A percentile compares a stretch with the other conserved stretches of the same genome.
These are phyloP conservation scores for Gavialis gangeticus DNA, from an alignment of 2,113 vertebrate species.

Conservation along the genomic window DNA sequence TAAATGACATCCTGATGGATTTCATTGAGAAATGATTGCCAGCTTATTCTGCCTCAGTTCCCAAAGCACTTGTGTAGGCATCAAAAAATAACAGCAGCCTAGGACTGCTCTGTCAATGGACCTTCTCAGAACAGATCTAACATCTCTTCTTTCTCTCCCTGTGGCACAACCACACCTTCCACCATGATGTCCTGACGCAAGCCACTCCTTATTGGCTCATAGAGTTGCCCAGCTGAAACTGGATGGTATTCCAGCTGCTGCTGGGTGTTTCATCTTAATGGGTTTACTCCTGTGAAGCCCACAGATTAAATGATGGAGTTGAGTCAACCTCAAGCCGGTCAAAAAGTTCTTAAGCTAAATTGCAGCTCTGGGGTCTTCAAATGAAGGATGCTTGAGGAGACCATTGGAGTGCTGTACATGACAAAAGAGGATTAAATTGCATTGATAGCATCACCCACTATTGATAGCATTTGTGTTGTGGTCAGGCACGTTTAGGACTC, in stretches of 20 bases:
- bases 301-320: neutral
- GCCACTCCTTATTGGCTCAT: neutral
- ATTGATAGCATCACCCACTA: neutral
- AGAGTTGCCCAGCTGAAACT: too few species aligned
- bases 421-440: neutral
- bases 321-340: neutral
- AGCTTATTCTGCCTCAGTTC: too few species aligned
- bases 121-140: neutral
- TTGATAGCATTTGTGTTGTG: neutral
- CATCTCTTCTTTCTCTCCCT: neutral
- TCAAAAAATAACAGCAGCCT: neutral
- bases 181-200: neutral
- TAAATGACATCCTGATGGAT: too few species aligned
- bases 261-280: neutral
- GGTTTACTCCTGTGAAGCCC: neutral
- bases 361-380: neutral
- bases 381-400: neutral
- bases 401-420: neutral
- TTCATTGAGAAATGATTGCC: too few species aligned
- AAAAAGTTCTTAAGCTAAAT: neutral
- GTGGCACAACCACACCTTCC: neutral
- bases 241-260: neutral
- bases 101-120: neutral
- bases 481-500: fast-evolving
- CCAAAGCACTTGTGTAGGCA: neutral